phyloP scores from a whole-genome alignment of 1,140 invertebrate species.

The Microplitis mediator region DNA sequence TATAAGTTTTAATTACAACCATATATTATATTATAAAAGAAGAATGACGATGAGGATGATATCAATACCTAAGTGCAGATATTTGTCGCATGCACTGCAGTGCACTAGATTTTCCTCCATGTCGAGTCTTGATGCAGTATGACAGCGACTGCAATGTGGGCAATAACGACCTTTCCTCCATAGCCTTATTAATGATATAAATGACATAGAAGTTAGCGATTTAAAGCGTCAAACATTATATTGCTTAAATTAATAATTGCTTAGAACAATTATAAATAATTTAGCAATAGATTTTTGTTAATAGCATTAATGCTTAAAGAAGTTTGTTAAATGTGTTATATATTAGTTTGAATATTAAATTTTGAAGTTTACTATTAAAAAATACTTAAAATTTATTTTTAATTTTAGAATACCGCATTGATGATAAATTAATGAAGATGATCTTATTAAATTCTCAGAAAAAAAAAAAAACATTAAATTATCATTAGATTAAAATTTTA shows the following conservation, averaged over 20 bases:
- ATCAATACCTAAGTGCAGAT: conserved; percentile 64
- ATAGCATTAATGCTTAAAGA: too few relatives aligned
- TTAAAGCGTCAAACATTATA: conserved; percentile 21
- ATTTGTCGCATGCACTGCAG: conserved; percentile 65
- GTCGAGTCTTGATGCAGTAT: conserved; percentile 60
- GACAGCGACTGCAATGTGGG: conserved; percentile 63
- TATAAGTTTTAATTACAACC: conserved; percentile 1
- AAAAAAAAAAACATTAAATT: not conserved
- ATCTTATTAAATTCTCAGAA: not conserved
- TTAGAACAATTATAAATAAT: not conserved
- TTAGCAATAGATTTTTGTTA: not conserved
- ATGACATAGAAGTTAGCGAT: conserved; percentile 58
- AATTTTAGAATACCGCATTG: too few relatives aligned
- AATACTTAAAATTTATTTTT: too few relatives aligned
- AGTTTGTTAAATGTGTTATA: too few relatives aligned
- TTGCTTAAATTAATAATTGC: not conserved
- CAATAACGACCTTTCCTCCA: conserved; percentile 65
- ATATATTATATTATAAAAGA: conserved; percentile 13
- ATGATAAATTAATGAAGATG: not conserved
- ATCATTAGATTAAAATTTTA: not conserved
- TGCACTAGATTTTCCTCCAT: conserved; percentile 61
- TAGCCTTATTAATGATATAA: conserved; percentile 61
- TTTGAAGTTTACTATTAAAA: too few relatives aligned
- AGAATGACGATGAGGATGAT: conserved; percentile 44
- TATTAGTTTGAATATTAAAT: too few relatives aligned